These are phyloP conservation scores for Hydractinia symbiolongicarpus DNA, from an alignment of 30 jellyfish, hydroid and myxozoan species.

Conservation along the genomic window DNA sequence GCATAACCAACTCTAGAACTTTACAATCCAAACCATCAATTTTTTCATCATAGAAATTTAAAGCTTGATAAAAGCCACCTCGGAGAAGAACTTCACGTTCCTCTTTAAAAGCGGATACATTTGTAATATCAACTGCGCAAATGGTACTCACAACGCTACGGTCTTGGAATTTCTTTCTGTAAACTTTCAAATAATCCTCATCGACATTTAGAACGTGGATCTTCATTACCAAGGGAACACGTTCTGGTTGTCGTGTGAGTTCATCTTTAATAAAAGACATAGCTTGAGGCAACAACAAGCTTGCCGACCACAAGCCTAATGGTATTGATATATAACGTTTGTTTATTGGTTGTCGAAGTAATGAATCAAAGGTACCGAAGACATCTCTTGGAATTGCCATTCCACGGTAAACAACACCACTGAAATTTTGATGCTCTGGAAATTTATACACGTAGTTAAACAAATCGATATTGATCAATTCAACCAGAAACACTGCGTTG, in stretches of 20 bases:
- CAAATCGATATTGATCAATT: slow-evolving; percentile 59
- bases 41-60: slow-evolving; percentile 35
- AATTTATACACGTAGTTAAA: slow-evolving; percentile 47
- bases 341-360: slow-evolving; percentile 39
- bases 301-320: slow-evolving; percentile 68
- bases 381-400: slow-evolving; percentile 44
- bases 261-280: slow-evolving; percentile 32
- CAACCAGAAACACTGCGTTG: slow-evolving; percentile 65
- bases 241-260: neutral
- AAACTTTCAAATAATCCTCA: slow-evolving; percentile 35
- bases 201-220: slow-evolving; percentile 55
- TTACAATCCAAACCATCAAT: slow-evolving; percentile 33
- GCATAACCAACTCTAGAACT: slow-evolving; percentile 71
- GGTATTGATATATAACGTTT: slow-evolving; percentile 79
- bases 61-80: slow-evolving; percentile 79
- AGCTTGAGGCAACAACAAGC: slow-evolving; percentile 36
- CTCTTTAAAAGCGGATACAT: slow-evolving; percentile 52
- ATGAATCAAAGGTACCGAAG: slow-evolving; percentile 40
- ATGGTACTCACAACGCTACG: slow-evolving; percentile 73
- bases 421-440: slow-evolving; percentile 46
- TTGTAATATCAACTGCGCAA: slow-evolving; percentile 71
- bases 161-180: slow-evolving; percentile 41
- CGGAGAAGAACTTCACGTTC: slow-evolving; percentile 65
- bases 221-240: slow-evolving; percentile 38
- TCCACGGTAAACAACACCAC: slow-evolving; percentile 76